Evolutionary conservation across 2,113 vertebrate species (phyloP).

Genomic region (Barnardius zonarius): DNA sequence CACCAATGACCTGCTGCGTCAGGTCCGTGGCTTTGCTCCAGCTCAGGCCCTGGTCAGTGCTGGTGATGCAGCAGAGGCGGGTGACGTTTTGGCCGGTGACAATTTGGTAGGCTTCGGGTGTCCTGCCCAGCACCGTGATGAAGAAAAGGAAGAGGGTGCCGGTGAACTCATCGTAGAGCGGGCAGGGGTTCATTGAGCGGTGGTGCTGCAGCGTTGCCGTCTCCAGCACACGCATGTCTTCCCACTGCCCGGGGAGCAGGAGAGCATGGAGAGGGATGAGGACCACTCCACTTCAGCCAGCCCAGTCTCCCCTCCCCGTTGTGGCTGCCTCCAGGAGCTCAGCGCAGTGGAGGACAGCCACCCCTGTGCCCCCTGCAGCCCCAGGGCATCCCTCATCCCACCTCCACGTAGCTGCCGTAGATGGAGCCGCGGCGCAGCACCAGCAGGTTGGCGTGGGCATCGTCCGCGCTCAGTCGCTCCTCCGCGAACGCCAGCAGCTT

Average conservation of each 20-base stretch:
- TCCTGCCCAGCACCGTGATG: constrained; percentile 81
- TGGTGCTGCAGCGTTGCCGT: constrained; percentile 81
- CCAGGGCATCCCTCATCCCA: constrained; percentile 2
- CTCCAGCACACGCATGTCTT: constrained; percentile 80
- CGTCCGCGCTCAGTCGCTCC: constrained; percentile 83
- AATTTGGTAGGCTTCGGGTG: constrained; percentile 86
- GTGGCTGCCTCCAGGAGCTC: neutral
- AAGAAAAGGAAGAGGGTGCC: constrained; percentile 85
- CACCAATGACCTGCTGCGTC: constrained; percentile 82
- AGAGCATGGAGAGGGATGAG: neutral
- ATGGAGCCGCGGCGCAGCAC: constrained; percentile 85
- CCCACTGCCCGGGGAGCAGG: constrained; percentile 80
- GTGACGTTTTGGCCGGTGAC: constrained; percentile 86
- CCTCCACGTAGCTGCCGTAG: constrained; percentile 84
- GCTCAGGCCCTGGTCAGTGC: constrained; percentile 80
- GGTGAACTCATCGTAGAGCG: constrained; percentile 84
- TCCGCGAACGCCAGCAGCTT: constrained; percentile 92
- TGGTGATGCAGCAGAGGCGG: constrained; percentile 88
- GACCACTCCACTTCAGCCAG: neutral
- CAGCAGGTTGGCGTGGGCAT: constrained; percentile 88
- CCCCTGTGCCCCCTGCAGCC: fast-evolving
- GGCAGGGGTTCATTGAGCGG: constrained; percentile 96
- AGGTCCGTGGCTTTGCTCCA: constrained; percentile 87
- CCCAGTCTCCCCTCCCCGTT: fast-evolving
- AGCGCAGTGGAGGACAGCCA: fast-evolving